Base-by-base conservation (phyloP, 2,888 invertebrate genomes). In the Eilema caniola region DNA sequence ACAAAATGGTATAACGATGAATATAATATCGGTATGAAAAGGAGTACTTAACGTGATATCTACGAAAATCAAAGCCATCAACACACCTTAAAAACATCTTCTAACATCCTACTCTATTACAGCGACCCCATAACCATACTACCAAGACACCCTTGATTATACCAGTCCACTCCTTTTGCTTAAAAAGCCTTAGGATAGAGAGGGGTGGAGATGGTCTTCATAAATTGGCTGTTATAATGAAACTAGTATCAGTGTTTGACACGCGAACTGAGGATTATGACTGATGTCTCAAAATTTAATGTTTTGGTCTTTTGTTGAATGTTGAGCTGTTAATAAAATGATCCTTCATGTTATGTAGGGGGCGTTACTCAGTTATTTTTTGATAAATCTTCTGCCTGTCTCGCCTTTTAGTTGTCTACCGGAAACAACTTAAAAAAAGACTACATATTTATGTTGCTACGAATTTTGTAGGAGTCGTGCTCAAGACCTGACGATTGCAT, bases 261-360 rank as follows among this genome's bases (percentile, higher is more conserved):
- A 94, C 92, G 94, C 94, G 82, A 94, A 90, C 81, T 75, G 87
- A 89, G 92, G 92, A 93, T 94, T 93, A 94, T 90, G 90, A 89
- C 77, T 84, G 81, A 85, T 86, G 83, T 88, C 85, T 85, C 84
- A 83, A 88, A 59, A 88, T 86, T 85, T 88, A 82, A 88, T 87
- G 85, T 84, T 85, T 71, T 78, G 76, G 84, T 82, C 83, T 85
- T 85, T 85, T 86, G 84, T 86, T 81, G 80, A 86, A 85, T 85
- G 82, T 78, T 62, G 16, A 62, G 59, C 66, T 59, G 66, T 66
- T 72, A 66, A 63, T 59, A 66, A 60, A 72, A 62, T 69, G 62
- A 69, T 24, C 57, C 7, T 62, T 7, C 41, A 12, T 41, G 57
- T 25, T 67, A 16, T 25, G 23, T 28, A 65, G 47, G 56, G 56